Percentiles rank a stretch among this genome's conserved stretches.
Conservation (phyloP, 2,888 invertebrate genomes). For the Coelinius sp. region DNA sequence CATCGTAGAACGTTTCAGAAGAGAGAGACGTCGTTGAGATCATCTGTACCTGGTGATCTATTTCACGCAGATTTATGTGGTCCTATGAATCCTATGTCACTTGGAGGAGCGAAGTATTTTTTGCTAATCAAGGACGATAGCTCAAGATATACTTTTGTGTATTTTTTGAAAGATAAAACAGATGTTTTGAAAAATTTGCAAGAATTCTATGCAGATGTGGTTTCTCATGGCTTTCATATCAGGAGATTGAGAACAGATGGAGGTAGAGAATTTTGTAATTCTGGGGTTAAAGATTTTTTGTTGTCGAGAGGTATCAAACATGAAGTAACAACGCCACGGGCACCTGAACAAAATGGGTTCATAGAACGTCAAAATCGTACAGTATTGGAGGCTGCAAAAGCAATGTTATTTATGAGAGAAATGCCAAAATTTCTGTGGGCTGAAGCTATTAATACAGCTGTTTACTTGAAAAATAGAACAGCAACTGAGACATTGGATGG, state of each 20-base stretch:
- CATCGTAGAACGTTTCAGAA: constrained; percentile 52
- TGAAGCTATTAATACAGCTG: constrained; percentile 48
- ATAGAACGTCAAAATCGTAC: constrained; percentile 36
- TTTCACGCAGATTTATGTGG: constrained; percentile 56
- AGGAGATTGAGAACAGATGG: constrained; percentile 49
- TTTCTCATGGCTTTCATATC: constrained; percentile 50
- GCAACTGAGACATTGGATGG: constrained; percentile 48
- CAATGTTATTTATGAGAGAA: constrained; percentile 49
- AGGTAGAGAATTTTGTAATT: constrained; percentile 27
- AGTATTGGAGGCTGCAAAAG: constrained; percentile 26
- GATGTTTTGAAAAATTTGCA: constrained; percentile 48
- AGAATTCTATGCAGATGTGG: constrained; percentile 47
- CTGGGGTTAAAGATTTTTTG: constrained; percentile 3
- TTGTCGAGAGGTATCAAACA: constrained; percentile 35
- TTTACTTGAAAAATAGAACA: constrained; percentile 50
- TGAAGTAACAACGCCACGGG: constrained; percentile 25
- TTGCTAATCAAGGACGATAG: constrained; percentile 46
- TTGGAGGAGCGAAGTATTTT: constrained; percentile 38
- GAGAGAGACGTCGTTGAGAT: constrained; percentile 28
- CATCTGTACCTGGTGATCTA: constrained; percentile 50
- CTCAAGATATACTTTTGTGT: constrained; percentile 51
- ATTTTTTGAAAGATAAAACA: constrained; percentile 49
- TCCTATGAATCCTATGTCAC: constrained; percentile 45
- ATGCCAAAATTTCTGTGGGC: constrained; percentile 52
- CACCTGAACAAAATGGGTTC: constrained; percentile 36